Conservation (phyloP, 30 jellyfish, hydroid and myxozoan genomes). For the Sanderia malayensis region DNA sequence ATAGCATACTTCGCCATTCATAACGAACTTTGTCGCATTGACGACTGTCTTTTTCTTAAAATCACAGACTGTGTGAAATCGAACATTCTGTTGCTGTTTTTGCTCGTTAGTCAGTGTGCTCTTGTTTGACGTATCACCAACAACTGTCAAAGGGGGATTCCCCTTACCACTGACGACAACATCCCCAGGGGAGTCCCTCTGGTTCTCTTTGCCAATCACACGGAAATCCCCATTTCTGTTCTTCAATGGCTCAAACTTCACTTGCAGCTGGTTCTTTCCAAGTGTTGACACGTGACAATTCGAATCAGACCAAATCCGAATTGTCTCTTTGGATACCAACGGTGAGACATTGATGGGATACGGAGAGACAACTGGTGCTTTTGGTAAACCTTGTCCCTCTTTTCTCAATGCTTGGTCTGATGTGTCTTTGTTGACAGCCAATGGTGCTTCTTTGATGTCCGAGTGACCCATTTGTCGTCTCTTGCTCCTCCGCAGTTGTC, state of each 20-base stretch:
- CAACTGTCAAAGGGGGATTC: too few species aligned
- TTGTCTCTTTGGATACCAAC: neutral
- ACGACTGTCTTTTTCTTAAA: neutral
- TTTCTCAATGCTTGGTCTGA: too few species aligned
- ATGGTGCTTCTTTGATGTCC: too few species aligned
- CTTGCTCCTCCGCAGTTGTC: conserved; percentile 11
- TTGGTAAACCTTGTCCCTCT: neutral
- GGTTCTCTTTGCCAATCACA: neutral
- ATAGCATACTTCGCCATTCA: conserved; percentile 47
- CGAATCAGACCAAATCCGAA: neutral
- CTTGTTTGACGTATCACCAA: too few species aligned
- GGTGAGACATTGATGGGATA: neutral
- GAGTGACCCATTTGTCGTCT: neutral
- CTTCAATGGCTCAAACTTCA: neutral
- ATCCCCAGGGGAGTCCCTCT: too few species aligned
- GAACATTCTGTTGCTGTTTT: too few species aligned
- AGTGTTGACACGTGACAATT: too few species aligned
- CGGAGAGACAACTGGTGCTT: neutral
- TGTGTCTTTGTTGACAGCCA: too few species aligned
- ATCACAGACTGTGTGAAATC: too few species aligned
- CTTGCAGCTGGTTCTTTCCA: neutral
- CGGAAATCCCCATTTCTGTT: neutral
- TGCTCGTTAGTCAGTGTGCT: too few species aligned
- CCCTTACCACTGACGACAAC: too few species aligned
- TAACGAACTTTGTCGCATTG: conserved; percentile 18